phyloP scores from a whole-genome alignment of 2,797 vertebrate species.

The Ctenopoma kingsleyae region DNA sequence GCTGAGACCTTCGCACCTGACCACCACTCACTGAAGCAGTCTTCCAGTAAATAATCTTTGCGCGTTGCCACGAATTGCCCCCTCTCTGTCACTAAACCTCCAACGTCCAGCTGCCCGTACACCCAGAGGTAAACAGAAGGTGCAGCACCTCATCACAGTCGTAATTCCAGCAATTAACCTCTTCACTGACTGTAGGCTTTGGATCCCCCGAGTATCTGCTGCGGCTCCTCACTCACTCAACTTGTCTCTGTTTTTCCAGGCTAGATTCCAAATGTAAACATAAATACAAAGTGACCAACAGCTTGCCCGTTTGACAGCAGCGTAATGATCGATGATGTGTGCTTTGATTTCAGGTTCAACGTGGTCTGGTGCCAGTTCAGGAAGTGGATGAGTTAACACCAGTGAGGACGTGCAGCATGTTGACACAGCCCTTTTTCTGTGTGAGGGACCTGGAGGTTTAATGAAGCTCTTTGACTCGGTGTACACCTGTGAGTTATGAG shows the following conservation, averaged over 20 bases:
- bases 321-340: conserved; percentile 46
- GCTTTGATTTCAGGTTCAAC: conserved; percentile 67
- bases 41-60: conserved; percentile 66
- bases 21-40: conserved; percentile 65
- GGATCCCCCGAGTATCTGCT: background rate
- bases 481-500: conserved; percentile 50
- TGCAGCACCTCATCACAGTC: conserved; percentile 29
- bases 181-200: conserved; percentile 24
- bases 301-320: conserved; percentile 17
- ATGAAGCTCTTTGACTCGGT: conserved; percentile 43
- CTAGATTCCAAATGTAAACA: conserved; percentile 27
- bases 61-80: conserved; percentile 44
- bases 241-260: background rate
- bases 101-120: conserved; percentile 18
- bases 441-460: conserved; percentile 41
- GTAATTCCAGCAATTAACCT: conserved; percentile 62
- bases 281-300: conserved; percentile 25
- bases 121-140: conserved; percentile 49
- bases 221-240: background rate
- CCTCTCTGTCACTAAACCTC: conserved; percentile 32
- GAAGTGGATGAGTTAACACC: conserved; percentile 16
- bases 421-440: conserved; percentile 6
- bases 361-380: conserved; percentile 24
- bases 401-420: conserved; percentile 4
- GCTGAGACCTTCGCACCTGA: conserved; percentile 54